Conservation (phyloP, 2,113 vertebrate genomes). For the Corvus hawaiiensis region DNA sequence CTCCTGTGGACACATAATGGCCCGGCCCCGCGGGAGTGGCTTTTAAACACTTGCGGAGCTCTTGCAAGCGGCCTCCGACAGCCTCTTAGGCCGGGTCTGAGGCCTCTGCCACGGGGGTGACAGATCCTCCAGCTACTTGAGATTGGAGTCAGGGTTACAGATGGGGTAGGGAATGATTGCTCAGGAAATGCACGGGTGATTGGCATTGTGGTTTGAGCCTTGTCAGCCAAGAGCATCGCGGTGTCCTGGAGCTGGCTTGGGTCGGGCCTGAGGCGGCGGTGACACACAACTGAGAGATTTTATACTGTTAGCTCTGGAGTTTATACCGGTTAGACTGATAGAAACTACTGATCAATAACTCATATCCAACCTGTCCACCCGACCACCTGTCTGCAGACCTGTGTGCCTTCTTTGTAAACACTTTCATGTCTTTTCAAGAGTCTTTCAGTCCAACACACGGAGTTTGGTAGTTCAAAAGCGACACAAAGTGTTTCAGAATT, state of each 20-base stretch:
- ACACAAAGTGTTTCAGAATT: conserved; percentile 62
- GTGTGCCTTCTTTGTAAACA: conserved; percentile 94
- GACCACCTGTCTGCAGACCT: conserved; percentile 91
- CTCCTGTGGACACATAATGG: conserved; percentile 90
- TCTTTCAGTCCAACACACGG: conserved; percentile 77
- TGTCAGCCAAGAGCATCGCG: conserved; percentile 1
- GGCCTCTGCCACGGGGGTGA: conserved; percentile 71
- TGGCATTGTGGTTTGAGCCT: conserved; percentile 63
- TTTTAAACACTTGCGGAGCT: conserved; percentile 55
- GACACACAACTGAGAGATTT: conserved; percentile 88
- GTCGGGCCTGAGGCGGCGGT: conserved; percentile 60
- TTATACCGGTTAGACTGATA: conserved; percentile 63
- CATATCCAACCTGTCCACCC: conserved; percentile 85
- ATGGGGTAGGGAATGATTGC: conserved; percentile 75
- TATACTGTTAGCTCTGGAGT: conserved; percentile 73
- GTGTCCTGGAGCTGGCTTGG: conserved; percentile 67
- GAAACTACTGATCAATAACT: conserved; percentile 75
- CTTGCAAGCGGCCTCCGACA: conserved; percentile 66
- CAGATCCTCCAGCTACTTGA: conserved; percentile 83
- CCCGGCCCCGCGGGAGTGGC: conserved; percentile 1
- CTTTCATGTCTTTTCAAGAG: conserved; percentile 80
- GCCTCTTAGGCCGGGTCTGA: conserved; percentile 76
- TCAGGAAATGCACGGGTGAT: conserved; percentile 86
- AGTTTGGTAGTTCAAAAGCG: conserved; percentile 66
- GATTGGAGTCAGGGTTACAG: conserved; percentile 82